Percentiles rank a stretch among this genome's conserved stretches.
Evolutionary conservation across 2,888 invertebrate species (phyloP).

Genomic region (Salticus scenicus): DNA sequence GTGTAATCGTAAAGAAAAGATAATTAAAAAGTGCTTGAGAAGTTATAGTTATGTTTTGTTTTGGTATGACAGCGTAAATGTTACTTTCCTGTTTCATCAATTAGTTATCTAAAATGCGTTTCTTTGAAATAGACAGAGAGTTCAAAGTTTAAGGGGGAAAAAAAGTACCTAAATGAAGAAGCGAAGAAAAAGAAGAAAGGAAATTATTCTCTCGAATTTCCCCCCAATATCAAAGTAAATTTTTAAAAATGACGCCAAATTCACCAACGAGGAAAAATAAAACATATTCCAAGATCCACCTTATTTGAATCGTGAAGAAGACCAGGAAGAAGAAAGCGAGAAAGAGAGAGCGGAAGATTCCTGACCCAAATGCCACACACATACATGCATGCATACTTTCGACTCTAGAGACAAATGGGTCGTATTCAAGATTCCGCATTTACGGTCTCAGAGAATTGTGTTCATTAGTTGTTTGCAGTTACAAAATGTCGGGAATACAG

Average conservation of each 20-base stretch:
- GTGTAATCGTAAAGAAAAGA: no score
- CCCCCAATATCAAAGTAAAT: no score
- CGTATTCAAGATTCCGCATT: slow-evolving; percentile 27
- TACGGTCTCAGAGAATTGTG: slow-evolving; percentile 16
- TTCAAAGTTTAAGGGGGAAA: no score
- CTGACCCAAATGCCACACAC: slow-evolving; percentile 48
- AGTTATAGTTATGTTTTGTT: no score
- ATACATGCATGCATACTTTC: slow-evolving; percentile 17
- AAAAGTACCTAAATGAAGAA: no score
- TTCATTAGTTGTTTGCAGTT: slow-evolving; percentile 6
- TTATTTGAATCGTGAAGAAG: neutral
- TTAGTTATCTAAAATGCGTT: no score
- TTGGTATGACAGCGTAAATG: no score
- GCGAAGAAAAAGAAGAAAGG: no score
- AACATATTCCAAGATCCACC: neutral
- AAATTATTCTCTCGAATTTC: no score
- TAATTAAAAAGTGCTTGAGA: no score
- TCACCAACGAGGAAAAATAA: neutral
- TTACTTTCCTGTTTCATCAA: no score
- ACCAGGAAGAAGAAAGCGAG: slow-evolving; percentile 11
- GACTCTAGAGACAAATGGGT: slow-evolving; percentile 36
- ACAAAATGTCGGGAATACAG: neutral
- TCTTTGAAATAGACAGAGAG: no score
- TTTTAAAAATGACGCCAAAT: neutral
- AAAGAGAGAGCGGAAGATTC: slow-evolving; percentile 13